Evolutionary conservation across 2,113 vertebrate species (phyloP).

Genomic region (Anser cygnoides): DNA sequence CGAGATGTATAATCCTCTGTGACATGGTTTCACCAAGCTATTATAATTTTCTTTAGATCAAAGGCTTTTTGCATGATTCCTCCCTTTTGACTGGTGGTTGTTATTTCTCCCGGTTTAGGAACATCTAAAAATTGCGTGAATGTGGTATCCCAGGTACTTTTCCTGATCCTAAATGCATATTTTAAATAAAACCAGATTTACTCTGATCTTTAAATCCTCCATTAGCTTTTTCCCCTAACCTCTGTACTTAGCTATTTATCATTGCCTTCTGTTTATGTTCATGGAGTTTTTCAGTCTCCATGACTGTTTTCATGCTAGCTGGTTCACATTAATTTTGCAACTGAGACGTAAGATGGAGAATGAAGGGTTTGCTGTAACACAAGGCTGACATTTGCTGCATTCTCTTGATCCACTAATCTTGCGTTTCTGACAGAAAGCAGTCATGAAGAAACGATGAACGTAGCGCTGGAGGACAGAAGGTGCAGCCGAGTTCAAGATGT

Average conservation of each 20-base stretch:
- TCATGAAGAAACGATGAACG: neutral
- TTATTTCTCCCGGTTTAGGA: neutral
- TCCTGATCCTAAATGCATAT: neutral
- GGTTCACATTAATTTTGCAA: neutral
- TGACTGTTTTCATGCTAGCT: neutral
- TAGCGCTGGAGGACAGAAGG: constrained; percentile 1
- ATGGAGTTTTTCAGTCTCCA: neutral
- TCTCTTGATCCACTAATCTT: neutral
- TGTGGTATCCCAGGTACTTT: neutral
- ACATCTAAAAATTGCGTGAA: neutral
- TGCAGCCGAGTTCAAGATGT: constrained; percentile 14
- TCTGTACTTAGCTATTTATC: neutral
- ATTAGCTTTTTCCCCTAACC: neutral
- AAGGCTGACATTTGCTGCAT: neutral
- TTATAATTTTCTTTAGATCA: neutral
- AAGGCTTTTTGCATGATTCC: neutral
- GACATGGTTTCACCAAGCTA: neutral
- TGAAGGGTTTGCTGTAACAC: neutral
- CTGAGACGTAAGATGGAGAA: neutral
- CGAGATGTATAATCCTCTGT: neutral
- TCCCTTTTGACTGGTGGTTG: neutral
- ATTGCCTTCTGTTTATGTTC: neutral
- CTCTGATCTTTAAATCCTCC: neutral
- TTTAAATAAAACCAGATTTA: constrained; percentile 21
- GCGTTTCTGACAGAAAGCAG: neutral